Evolutionary conservation across 2,888 invertebrate species (phyloP), one percentile per base, ranked within the genome.

Genomic region (Drosophila cyrtoloma): DNA sequence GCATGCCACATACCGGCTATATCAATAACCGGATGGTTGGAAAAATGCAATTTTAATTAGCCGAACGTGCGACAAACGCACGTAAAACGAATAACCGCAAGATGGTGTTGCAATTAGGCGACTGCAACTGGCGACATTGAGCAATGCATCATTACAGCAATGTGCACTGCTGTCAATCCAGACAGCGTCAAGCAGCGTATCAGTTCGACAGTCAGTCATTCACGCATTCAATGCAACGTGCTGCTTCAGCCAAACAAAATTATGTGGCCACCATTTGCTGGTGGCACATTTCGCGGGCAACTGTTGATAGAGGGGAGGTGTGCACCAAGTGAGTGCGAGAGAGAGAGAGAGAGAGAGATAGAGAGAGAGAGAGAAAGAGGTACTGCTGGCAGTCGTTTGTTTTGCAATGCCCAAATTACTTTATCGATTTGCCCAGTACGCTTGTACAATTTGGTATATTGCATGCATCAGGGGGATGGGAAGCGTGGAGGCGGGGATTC

Each of bases 31-130:
- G 37, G 22, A 60, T 59, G 58, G 64, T 61, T 65, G 79, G 65
- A 85, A 83, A 88, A 88, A 89, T 87, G 79, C 80, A 89, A 82
- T 88, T 89, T 88, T 88, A 88, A 88, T 89, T 88, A 88, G 87
- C 71, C 80, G 67, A 82, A 88, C 83, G 82, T 85, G 87, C 82
- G 82, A 77, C 84, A 85, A 82, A 82, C 80, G 84, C 87, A 88
- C 87, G 87, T 88, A 80, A 60, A 75, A 72, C 82, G 72, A 80
- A 88, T 88, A 89, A 88, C 87, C 89, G 73, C 86, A 87, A 87
- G 86, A 87, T 87, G 86, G 71, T 72, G 86, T 79, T 83, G 86
- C 86, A 87, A 87, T 87, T 87, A 87, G 89, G 83, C 81, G 68
- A 71, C 77, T 57, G 60, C 58, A 56, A 56, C 32, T 53, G 60